Evolutionary conservation across 2,797 vertebrate species (phyloP), one percentile per base, ranked within the genome.

Genomic region (Streptopelia turtur): DNA sequence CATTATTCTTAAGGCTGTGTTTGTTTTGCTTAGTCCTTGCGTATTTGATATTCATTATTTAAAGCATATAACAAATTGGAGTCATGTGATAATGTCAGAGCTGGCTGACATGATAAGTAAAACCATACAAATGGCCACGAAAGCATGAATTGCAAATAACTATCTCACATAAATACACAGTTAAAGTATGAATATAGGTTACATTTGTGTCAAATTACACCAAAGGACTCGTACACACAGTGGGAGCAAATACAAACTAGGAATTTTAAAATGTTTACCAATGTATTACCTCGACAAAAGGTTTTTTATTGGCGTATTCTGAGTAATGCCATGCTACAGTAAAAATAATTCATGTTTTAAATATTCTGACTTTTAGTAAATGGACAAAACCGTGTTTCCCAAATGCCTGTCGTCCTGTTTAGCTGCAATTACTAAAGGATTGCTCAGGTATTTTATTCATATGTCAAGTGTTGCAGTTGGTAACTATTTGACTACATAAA

Each of bases 401-500:
- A 95, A 90, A 75, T 52, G 84, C 70, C 83, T 90, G 79, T 78
- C 52, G 30, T 72, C 72, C 85, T 60, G 41, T 84, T 94, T 50
- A 66, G n/a, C 16, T 84, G 80, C 45, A 68, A 71, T 53, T 77
- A 89, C 31, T 61, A 53, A 53, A 76, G 60, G 72, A 84, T 30
- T 53, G 61, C 70, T 87, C 24, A 83, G 71, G 45, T 87, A 87
- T 83, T 96, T 96, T 85, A 79, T 91, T 95, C 22, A 1, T 47
- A n/a, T 43, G 43, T 52, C 16, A 11, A 76, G 87, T 63, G 8
- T n/a, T 93, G 71, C 88, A 91, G 39, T 10, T 77, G 78, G 43
- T n/a, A 94, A 47, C 53, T 27, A 66, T 70, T 69, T 89, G 61
- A 71, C 74, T 83, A 79, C 55, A 33, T 16, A 79, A 89, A 57